Evolutionary conservation across 2,888 invertebrate genomes (phyloP).

Genomic region (Agrotis exclamationis): DNA sequence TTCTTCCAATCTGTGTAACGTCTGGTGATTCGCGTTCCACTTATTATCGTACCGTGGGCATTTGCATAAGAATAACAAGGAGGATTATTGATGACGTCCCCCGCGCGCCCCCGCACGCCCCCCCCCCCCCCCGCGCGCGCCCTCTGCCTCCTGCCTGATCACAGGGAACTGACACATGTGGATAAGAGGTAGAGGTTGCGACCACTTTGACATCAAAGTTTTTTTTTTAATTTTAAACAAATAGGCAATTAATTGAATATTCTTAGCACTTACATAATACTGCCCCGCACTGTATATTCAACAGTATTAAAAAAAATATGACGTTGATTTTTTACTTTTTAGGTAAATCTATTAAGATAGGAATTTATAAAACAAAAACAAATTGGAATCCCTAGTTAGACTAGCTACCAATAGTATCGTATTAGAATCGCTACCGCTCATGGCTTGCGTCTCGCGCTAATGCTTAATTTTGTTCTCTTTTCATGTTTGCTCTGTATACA

Average conservation of each 20-base stretch:
- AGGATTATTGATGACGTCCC: slow-evolving; percentile 89
- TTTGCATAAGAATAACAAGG: slow-evolving; percentile 91
- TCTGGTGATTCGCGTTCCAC: slow-evolving; percentile 90
- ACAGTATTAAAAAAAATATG: not conserved
- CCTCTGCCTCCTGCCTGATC: slow-evolving; percentile 50
- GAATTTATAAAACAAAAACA: not conserved
- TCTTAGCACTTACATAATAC: not conserved
- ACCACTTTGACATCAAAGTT: not conserved
- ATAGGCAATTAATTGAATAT: not conserved
- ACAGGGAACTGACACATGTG: slow-evolving; percentile 44
- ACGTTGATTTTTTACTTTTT: too few species aligned
- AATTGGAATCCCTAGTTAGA: not conserved
- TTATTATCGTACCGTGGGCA: slow-evolving; percentile 89
- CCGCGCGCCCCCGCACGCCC: slow-evolving; percentile 50
- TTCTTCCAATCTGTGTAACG: slow-evolving; percentile 89
- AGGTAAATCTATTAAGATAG: too few species aligned
- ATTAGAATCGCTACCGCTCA: slow-evolving; percentile 64
- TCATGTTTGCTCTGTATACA: slow-evolving; percentile 90
- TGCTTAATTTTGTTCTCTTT: slow-evolving; percentile 90
- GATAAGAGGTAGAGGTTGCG: slow-evolving; percentile 55
- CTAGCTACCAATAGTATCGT: not conserved
- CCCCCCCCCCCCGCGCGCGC: slow-evolving; percentile 48
- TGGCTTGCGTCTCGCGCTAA: slow-evolving; percentile 71
- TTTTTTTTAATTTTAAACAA: not conserved
- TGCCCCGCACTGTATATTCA: not conserved